Conservation (phyloP, 1,140 invertebrate genomes). For the Propsilocerus akamusi region DNA sequence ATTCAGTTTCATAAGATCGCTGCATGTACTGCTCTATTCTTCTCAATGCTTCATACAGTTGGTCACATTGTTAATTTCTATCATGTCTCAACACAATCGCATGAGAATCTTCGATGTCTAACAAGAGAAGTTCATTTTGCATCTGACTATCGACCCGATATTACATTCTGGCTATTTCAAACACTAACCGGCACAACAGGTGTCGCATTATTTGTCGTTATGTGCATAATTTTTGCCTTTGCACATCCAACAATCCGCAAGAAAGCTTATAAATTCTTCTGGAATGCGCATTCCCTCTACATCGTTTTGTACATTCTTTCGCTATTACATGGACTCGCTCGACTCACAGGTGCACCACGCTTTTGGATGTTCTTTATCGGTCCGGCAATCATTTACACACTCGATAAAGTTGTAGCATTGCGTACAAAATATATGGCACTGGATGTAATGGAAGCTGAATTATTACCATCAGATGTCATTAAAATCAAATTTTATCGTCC, state of each 20-base stretch:
- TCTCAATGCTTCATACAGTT: constrained; percentile 77
- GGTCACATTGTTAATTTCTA: constrained; percentile 99
- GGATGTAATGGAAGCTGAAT: constrained; percentile 87
- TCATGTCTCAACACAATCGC: constrained; percentile 91
- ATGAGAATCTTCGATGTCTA: constrained; percentile 84
- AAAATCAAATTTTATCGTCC: constrained; percentile 87
- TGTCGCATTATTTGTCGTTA: constrained; percentile 80
- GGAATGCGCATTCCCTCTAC: constrained; percentile 91
- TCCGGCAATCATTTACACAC: constrained; percentile 73
- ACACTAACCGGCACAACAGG: constrained; percentile 93
- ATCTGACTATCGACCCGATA: constrained; percentile 76
- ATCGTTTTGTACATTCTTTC: constrained; percentile 77
- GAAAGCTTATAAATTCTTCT: constrained; percentile 92
- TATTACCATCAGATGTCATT: constrained; percentile 88
- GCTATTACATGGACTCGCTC: constrained; percentile 84
- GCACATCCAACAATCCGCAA: constrained; percentile 87
- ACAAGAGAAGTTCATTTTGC: constrained; percentile 89
- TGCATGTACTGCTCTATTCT: constrained; percentile 90
- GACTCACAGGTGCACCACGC: constrained; percentile 75
- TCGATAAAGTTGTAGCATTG: constrained; percentile 85
- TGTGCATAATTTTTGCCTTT: constrained; percentile 94
- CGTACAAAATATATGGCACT: constrained; percentile 85
- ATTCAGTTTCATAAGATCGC: constrained; percentile 98
- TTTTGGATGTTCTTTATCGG: constrained; percentile 96
- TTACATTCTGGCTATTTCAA: constrained; percentile 87